phyloP scores from a whole-genome alignment of 1,140 invertebrate genomes.

The Pollicipes pollicipes region DNA sequence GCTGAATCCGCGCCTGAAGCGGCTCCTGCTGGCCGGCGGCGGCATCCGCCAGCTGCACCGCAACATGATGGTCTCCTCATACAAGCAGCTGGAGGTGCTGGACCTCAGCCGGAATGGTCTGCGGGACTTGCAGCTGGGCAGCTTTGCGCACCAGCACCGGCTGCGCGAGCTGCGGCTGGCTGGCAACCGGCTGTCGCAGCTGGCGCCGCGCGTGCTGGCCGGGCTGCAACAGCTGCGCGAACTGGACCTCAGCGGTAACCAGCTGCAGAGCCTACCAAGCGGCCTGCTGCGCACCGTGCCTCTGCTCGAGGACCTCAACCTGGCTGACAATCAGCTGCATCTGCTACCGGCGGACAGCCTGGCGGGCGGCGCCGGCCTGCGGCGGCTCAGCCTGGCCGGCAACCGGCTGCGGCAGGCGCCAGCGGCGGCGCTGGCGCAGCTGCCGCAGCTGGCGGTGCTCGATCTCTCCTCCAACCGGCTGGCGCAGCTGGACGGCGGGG shows the following conservation, averaged over 20 bases:
- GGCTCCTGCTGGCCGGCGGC: not conserved
- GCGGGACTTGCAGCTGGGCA: not conserved
- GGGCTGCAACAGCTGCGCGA: constrained; percentile 51
- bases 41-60: not conserved
- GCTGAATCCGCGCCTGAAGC: not conserved
- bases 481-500: not conserved
- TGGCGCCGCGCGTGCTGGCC: constrained; percentile 54
- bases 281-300: constrained; percentile 53
- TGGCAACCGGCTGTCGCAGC: constrained; percentile 41
- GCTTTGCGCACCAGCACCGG: not conserved
- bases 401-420: not conserved
- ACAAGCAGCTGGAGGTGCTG: not conserved
- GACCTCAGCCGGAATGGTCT: not conserved
- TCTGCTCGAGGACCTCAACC: constrained; percentile 52
- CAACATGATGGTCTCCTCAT: not conserved
- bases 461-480: not conserved
- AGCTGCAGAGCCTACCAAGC: constrained; percentile 47
- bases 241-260: constrained; percentile 52
- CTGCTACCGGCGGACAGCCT: constrained; percentile 29
- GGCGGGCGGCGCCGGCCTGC: not conserved
- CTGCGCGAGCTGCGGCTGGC: not conserved
- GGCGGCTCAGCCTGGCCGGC: not conserved
- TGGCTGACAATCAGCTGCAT: constrained; percentile 54
- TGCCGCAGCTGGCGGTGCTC: not conserved
- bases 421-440: not conserved